Percentiles rank a stretch among this genome's conserved stretches.
These are phyloP conservation scores for Pseudochaenichthys georgianus DNA, from an alignment of 2,797 vertebrate genomes.

Conservation along the genomic window DNA sequence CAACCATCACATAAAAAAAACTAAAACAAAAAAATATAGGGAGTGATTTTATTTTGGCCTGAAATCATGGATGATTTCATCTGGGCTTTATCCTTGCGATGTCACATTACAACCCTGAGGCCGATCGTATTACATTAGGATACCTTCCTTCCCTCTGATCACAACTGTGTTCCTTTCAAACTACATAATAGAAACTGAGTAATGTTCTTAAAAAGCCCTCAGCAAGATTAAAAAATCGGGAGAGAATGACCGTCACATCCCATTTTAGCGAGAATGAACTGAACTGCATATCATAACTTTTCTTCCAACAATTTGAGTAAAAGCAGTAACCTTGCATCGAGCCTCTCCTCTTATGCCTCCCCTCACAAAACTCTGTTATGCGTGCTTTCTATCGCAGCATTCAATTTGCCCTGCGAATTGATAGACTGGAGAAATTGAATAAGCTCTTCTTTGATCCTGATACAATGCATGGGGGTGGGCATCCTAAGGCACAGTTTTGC, in stretches of 20 bases:
- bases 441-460: slow-evolving; percentile 66
- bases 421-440: slow-evolving; percentile 56
- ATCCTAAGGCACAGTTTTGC: slow-evolving; percentile 41
- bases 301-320: slow-evolving; percentile 52
- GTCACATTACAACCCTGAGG: slow-evolving; percentile 30
- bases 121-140: slow-evolving; percentile 31
- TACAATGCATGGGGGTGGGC: slow-evolving; percentile 46
- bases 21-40: slow-evolving; percentile 11
- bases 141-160: slow-evolving; percentile 24
- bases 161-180: slow-evolving; percentile 42
- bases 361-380: slow-evolving; percentile 35
- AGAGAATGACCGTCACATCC: slow-evolving; percentile 38
- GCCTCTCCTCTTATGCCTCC: slow-evolving; percentile 33
- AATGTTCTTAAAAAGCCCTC: slow-evolving; percentile 43
- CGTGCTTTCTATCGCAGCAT: slow-evolving; percentile 58
- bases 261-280: slow-evolving; percentile 29
- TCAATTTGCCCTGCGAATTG: slow-evolving; percentile 59
- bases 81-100: slow-evolving; percentile 24
- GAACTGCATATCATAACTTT: slow-evolving; percentile 40
- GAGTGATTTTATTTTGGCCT: slow-evolving; percentile 17
- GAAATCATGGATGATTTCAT: slow-evolving; percentile 14
- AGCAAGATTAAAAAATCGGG: slow-evolving; percentile 12
- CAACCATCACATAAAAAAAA: slow-evolving; percentile 14
- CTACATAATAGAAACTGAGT: slow-evolving; percentile 37
- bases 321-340: slow-evolving; percentile 57